phyloP scores from a whole-genome alignment of 2,113 vertebrate species.

The Glaucomys volans region DNA sequence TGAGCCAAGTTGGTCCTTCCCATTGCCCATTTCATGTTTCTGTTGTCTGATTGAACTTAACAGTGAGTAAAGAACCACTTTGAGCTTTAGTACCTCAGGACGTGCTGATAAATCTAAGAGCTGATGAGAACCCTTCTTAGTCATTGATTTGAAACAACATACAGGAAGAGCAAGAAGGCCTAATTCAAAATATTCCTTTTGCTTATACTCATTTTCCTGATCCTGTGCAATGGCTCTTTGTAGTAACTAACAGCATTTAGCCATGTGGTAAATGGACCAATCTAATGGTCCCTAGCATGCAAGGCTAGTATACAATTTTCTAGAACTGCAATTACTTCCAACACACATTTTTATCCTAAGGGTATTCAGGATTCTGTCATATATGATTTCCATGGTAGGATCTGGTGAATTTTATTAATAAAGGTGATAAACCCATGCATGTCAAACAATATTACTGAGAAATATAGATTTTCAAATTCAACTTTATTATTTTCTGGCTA shows the following conservation, averaged over 20 bases:
- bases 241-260: neutral
- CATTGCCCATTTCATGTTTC: neutral
- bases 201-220: neutral
- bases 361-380: neutral
- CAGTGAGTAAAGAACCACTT: neutral
- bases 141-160: neutral
- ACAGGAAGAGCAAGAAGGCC: neutral
- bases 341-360: neutral
- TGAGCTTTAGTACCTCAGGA: neutral
- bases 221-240: neutral
- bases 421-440: neutral
- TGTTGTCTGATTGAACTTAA: neutral
- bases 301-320: neutral
- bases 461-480: constrained; percentile 48
- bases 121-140: neutral
- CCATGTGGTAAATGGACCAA: neutral
- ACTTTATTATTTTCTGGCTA: constrained; percentile 10
- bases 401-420: constrained; percentile 50
- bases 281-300: neutral
- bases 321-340: neutral
- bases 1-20: neutral
- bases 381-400: constrained; percentile 25
- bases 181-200: neutral
- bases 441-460: constrained; percentile 24
- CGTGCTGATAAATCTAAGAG: neutral